Evolutionary conservation across 2,113 vertebrate genomes (phyloP).

Genomic region (Carettochelys insculpta): DNA sequence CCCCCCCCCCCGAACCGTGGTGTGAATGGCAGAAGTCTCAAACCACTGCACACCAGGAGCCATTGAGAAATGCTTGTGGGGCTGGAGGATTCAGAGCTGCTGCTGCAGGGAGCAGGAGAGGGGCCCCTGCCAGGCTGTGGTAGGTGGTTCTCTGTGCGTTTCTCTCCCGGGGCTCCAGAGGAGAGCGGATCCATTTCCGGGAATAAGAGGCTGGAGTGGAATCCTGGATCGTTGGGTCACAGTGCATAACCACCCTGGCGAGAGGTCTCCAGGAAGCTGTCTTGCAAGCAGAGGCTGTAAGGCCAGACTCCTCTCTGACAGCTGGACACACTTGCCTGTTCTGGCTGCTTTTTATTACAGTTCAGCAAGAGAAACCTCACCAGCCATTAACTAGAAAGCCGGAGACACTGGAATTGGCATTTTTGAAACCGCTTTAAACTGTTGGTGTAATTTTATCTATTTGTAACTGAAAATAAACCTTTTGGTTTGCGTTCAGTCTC

Average conservation of each 20-base stretch:
- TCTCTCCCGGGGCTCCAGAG: neutral
- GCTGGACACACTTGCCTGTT: neutral
- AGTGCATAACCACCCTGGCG: neutral
- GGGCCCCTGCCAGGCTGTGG: neutral
- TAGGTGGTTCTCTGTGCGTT: neutral
- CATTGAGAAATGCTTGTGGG: neutral
- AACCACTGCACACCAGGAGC: neutral
- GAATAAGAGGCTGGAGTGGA: neutral
- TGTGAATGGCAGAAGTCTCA: neutral
- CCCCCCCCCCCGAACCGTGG: neutral
- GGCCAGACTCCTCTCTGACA: neutral
- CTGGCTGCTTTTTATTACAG: neutral
- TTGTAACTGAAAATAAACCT: neutral
- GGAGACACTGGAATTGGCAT: neutral
- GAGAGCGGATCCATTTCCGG: neutral
- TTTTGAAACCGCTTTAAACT: neutral
- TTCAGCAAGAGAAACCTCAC: neutral
- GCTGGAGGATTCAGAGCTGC: too few species aligned
- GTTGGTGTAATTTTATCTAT: neutral
- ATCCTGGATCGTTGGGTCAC: neutral
- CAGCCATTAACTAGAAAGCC: neutral
- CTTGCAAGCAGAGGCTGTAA: too few species aligned
- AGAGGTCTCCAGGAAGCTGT: neutral
- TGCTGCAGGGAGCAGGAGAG: neutral
- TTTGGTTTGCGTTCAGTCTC: neutral